Evolutionary conservation across 2,888 invertebrate genomes (phyloP), one percentile per base, ranked within the genome.

Genomic region (Thecophora atra): DNA sequence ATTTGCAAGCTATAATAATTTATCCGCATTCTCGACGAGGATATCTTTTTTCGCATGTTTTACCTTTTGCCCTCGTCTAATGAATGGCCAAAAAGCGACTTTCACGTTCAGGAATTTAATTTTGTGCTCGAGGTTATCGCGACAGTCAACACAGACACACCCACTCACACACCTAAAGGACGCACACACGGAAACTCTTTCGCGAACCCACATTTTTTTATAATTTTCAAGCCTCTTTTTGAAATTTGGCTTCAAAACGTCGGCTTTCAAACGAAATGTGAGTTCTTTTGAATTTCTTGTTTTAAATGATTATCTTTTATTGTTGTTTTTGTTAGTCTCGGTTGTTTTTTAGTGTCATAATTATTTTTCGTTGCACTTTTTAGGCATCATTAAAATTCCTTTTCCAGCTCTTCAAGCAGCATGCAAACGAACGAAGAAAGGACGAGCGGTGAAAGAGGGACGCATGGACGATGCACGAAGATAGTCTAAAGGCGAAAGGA

Each of bases 291-390:
- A 37, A 11, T 37, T 37, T 11, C 13, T 63, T 19, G 13, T 21
- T 37, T 15, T 63, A 30, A 7, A 37, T 37, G 37, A 0, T 21
- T 62, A 47, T 28, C 13, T 17, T 6, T 42, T 21, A 11, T 30
- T 30, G 8, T 30, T 15, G 7, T 13, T 56, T 11, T 37, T 24
- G 42, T 17, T 51, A 28, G 30, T 21, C 51, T 19, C 54, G 62
- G 62, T 70, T 62, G 28, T 47, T 70, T 51, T 28, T 24, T 28
- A 62, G 51, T 70, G 70, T 70, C 70, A 70, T 62, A 70, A 70
- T 60, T 70, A 62, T 70, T 70, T 70, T 60, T 70, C 51, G 62
- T 60, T 70, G 70, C 70, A 62, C 70, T 70, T 62, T 58, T 62
- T 67, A 47, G 65, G 56, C 67, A 24, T 67, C 67, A 67, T 67